Evolutionary conservation across 2,113 vertebrate genomes (phyloP).

Genomic region (Actenoides hombroni): DNA sequence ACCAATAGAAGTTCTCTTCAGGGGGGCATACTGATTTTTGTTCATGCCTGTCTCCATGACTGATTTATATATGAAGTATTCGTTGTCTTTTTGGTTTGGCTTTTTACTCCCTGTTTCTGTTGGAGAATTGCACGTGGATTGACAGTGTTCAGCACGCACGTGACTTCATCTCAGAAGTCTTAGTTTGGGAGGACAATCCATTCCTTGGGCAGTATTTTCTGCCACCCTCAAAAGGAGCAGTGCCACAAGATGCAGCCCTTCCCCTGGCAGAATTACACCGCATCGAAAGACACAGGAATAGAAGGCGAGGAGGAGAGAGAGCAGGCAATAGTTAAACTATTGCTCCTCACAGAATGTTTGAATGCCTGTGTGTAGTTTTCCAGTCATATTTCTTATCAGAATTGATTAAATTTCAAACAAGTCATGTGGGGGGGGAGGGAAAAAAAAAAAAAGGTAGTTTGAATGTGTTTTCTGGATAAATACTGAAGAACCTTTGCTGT

Average conservation of each 20-base stretch:
- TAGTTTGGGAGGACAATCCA: not conserved
- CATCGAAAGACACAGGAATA: not conserved
- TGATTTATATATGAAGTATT: not conserved
- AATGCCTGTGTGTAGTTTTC: not conserved
- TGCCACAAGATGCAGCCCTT: not conserved
- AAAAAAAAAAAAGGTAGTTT: not conserved
- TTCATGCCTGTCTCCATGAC: not conserved
- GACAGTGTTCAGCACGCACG: rapidly evolving
- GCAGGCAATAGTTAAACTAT: not conserved
- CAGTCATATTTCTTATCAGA: not conserved
- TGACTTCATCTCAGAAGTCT: not conserved
- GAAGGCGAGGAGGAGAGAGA: not conserved
- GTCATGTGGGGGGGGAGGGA: not conserved
- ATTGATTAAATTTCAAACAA: not conserved
- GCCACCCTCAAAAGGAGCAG: not conserved
- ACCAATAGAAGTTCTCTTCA: not conserved
- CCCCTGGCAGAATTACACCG: not conserved
- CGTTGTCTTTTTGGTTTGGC: not conserved
- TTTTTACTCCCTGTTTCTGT: not conserved
- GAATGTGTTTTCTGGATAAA: not conserved
- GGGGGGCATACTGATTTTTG: not conserved
- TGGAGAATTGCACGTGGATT: not conserved
- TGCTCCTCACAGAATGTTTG: not conserved
- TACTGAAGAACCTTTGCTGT: not conserved
- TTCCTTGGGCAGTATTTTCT: not conserved